These are phyloP conservation scores for Cercopithecus mona DNA, from an alignment of 2,113 vertebrate genomes.

Conservation along the genomic window DNA sequence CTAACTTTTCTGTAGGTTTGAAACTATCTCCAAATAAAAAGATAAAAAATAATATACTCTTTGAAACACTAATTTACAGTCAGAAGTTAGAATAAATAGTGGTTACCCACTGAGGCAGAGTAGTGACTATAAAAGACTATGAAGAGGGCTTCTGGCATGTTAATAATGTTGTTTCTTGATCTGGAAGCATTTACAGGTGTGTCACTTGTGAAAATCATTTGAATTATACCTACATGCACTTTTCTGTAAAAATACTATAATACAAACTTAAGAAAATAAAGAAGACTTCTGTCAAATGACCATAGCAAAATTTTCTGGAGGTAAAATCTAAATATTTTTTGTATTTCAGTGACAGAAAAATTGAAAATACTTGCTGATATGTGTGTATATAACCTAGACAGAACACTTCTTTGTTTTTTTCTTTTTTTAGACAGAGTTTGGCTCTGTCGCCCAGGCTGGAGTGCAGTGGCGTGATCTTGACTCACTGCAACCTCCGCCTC, in stretches of 20 bases:
- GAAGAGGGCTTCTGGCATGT: background rate
- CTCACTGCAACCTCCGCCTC: too few relatives aligned
- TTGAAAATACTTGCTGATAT: background rate
- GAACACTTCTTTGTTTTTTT: too few relatives aligned
- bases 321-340: background rate
- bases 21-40: background rate
- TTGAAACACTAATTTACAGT: background rate
- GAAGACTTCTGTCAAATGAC: background rate
- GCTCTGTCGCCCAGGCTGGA: too few relatives aligned
- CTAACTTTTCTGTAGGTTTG: background rate
- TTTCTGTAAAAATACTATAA: background rate
- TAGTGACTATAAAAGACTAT: background rate
- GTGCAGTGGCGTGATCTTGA: rapidly evolving
- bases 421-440: too few relatives aligned
- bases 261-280: background rate
- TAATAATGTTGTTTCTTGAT: background rate
- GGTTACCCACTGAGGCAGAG: background rate
- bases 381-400: background rate
- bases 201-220: background rate
- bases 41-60: background rate
- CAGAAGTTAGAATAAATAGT: background rate
- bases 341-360: background rate
- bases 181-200: background rate
- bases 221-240: background rate
- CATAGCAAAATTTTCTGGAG: background rate